These are phyloP conservation scores for Spisula solida DNA, from an alignment of 2,888 invertebrate species.

Conservation along the genomic window DNA sequence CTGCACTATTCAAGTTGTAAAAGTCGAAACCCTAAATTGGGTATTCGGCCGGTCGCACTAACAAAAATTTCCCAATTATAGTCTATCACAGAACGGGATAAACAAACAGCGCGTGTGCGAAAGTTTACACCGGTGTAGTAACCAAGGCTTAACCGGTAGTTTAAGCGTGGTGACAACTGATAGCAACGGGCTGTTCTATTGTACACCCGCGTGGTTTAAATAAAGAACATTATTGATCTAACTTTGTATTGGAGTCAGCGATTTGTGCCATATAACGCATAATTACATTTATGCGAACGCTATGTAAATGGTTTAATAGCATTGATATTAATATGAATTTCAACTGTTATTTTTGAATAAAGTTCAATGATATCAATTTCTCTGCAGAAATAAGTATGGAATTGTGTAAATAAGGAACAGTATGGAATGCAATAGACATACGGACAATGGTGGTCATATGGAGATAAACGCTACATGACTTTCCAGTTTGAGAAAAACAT, in stretches of 20 bases:
- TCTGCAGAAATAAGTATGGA: too few relatives aligned
- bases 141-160: constrained; percentile 68
- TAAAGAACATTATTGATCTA: neutral
- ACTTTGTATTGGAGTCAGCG: neutral
- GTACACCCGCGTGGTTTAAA: constrained; percentile 61
- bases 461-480: too few relatives aligned
- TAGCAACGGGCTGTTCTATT: constrained; percentile 80
- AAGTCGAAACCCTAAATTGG: constrained; percentile 45
- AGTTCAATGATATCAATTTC: too few relatives aligned
- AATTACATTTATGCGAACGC: too few relatives aligned
- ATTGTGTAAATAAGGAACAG: too few relatives aligned
- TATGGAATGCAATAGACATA: too few relatives aligned
- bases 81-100: constrained; percentile 57
- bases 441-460: too few relatives aligned
- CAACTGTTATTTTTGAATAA: too few relatives aligned
- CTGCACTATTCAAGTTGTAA: neutral
- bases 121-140: constrained; percentile 67
- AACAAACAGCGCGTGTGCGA: constrained; percentile 60
- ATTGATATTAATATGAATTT: too few relatives aligned
- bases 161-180: constrained; percentile 55
- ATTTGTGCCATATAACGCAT: too few relatives aligned
- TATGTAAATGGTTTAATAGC: too few relatives aligned
- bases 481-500: too few relatives aligned
- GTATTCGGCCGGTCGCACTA: constrained; percentile 37
- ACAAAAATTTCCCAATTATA: constrained; percentile 54